These are phyloP conservation scores for Protophormia terraenovae DNA, from an alignment of 2,888 invertebrate genomes.

Conservation along the genomic window DNA sequence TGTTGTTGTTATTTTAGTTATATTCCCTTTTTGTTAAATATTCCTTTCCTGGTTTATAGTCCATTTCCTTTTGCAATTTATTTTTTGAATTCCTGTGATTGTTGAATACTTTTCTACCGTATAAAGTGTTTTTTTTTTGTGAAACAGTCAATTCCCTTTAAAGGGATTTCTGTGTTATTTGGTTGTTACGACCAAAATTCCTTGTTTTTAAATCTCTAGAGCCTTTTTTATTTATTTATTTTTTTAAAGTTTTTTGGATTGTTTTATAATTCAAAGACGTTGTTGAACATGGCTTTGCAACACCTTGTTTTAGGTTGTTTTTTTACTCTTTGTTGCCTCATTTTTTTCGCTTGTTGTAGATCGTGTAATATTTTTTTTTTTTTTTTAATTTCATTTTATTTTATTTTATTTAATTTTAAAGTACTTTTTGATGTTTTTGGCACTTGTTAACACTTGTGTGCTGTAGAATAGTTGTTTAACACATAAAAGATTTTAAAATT, in stretches of 20 bases:
- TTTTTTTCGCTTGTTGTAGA: background rate
- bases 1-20: no score
- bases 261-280: conserved; percentile 41
- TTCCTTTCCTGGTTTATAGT: conserved; percentile 42
- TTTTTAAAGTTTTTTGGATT: conserved; percentile 25
- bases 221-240: background rate
- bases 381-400: conserved; percentile 18
- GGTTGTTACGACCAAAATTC: conserved; percentile 15
- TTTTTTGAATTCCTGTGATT: background rate
- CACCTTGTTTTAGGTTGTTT: conserved; percentile 44
- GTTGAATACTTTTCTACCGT: background rate
- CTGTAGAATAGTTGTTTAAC: conserved; percentile 44
- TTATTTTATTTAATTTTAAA: conserved; percentile 59
- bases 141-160: conserved; percentile 46
- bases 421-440: conserved; percentile 68
- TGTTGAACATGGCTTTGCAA: conserved; percentile 58
- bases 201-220: conserved; percentile 25
- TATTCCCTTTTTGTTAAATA: background rate
- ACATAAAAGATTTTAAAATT: conserved; percentile 60
- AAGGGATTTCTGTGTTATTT: conserved; percentile 44
- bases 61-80: conserved; percentile 23
- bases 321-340: conserved; percentile 16
- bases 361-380: conserved; percentile 14
- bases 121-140: background rate
- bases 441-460: conserved; percentile 64